phyloP scores from a whole-genome alignment of 2,888 invertebrate genomes.

The Laspeyria flexula region DNA sequence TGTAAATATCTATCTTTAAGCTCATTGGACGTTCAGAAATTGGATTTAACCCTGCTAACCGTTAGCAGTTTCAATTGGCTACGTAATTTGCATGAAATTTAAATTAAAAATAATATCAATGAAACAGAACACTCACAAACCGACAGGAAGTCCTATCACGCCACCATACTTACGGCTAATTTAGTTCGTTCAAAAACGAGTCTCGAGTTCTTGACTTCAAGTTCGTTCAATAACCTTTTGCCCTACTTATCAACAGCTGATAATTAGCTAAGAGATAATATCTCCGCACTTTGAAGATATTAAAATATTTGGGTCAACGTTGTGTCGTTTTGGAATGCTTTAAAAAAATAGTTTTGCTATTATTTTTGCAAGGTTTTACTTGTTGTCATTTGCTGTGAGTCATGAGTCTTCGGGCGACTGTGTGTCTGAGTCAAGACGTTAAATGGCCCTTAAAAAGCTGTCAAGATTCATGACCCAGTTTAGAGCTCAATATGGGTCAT shows the following conservation, averaged over 20 bases:
- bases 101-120: too few relatives aligned
- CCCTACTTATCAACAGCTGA: conserved; percentile 23
- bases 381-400: too few relatives aligned
- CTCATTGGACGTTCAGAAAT: too few relatives aligned
- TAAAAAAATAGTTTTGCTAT: too few relatives aligned
- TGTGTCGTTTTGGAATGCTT: too few relatives aligned
- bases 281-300: conserved; percentile 30
- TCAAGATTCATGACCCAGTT: neutral
- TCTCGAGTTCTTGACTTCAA: conserved; percentile 6
- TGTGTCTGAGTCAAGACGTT: neutral
- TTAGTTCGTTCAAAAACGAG: conserved; percentile 11
- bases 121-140: neutral
- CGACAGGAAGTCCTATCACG: neutral
- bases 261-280: conserved; percentile 39
- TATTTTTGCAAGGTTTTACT: too few relatives aligned
- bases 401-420: neutral
- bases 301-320: conserved; percentile 13
- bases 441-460: neutral
- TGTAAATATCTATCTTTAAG: too few relatives aligned
- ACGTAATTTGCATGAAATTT: too few relatives aligned
- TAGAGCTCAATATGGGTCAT: too few relatives aligned
- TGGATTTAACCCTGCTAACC: too few relatives aligned
- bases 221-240: conserved; percentile 33
- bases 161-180: neutral
- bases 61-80: too few relatives aligned